Evolutionary conservation across 1,140 invertebrate species (phyloP).

Genomic region (Eupeodes corollae): DNA sequence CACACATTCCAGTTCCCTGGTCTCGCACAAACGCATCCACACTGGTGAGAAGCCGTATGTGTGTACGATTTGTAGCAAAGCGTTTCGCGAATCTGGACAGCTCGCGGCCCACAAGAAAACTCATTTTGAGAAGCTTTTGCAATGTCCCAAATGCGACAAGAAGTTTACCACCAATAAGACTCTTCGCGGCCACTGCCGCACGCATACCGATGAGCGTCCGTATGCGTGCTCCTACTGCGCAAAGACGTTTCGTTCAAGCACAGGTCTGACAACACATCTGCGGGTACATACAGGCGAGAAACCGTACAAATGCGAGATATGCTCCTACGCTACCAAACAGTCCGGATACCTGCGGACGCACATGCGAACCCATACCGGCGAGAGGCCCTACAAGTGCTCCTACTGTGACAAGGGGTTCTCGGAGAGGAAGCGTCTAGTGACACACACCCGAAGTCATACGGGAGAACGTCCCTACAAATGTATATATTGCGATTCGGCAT

Average conservation of each 20-base stretch:
- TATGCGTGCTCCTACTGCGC: background rate
- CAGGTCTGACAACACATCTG: background rate
- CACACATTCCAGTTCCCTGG: conserved; percentile 58
- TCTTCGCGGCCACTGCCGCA: conserved; percentile 59
- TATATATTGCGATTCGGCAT: background rate
- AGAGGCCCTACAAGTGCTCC: background rate
- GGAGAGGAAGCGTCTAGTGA: background rate
- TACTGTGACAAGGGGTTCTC: background rate
- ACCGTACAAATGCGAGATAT: background rate
- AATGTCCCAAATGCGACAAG: conserved; percentile 41
- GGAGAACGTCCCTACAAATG: background rate
- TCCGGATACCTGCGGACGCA: background rate
- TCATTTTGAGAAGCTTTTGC: conserved; percentile 54
- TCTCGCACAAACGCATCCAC: conserved; percentile 55
- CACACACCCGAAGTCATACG: background rate
- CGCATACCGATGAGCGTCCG: conserved; percentile 59
- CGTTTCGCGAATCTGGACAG: conserved; percentile 55
- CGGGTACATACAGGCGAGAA: background rate
- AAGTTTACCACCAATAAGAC: conserved; percentile 46
- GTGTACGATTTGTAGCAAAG: conserved; percentile 73
- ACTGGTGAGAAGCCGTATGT: conserved; percentile 67
- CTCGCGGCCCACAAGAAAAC: conserved; percentile 53
- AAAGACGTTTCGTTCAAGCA: background rate
- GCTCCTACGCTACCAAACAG: conserved; percentile 39
- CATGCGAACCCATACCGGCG: background rate